Conservation (phyloP, 2,113 vertebrate species). For the Mustela nigripes region DNA sequence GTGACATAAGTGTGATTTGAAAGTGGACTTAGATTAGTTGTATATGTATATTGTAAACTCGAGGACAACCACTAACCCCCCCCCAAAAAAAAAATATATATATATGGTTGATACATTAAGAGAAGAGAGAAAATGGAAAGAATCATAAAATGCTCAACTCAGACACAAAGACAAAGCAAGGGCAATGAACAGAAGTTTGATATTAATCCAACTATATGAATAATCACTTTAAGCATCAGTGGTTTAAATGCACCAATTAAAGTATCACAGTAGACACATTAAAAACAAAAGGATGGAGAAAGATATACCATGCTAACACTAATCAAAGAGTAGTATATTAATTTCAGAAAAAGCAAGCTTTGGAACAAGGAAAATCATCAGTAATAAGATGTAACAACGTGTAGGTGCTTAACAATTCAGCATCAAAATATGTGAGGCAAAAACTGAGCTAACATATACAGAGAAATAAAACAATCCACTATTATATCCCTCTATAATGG, state of each 20-base stretch:
- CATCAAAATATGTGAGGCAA: neutral
- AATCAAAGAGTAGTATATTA: neutral
- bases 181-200: neutral
- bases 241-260: neutral
- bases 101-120: neutral
- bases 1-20: neutral
- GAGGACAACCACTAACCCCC: neutral
- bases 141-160: slow-evolving; percentile 15
- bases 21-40: neutral
- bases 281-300: neutral
- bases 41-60: neutral
- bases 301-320: neutral
- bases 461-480: neutral
- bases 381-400: neutral
- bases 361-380: neutral
- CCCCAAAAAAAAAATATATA: too few species aligned
- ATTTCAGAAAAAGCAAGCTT: slow-evolving; percentile 19
- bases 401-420: neutral
- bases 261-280: neutral
- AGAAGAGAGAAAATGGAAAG: neutral
- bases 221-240: neutral
- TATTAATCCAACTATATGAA: neutral
- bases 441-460: neutral
- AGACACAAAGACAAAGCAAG: neutral
- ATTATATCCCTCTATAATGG: neutral